phyloP scores from a whole-genome alignment of 1,140 invertebrate genomes.

The Potamilus streckersoni region DNA sequence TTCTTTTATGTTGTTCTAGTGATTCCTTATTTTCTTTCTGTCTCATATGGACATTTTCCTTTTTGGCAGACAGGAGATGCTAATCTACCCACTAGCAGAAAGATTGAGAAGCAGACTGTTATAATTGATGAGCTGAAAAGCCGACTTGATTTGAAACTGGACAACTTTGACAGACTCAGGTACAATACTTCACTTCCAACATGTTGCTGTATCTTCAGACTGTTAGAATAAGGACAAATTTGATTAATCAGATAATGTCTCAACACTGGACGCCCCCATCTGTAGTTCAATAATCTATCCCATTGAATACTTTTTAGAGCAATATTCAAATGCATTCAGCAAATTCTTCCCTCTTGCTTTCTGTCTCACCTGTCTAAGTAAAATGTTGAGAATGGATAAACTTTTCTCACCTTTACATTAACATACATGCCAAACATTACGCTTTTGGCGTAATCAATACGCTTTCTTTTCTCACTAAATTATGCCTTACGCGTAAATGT shows the following conservation, averaged over 20 bases:
- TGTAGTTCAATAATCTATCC: not conserved
- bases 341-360: not conserved
- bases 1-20: no score
- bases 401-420: no score
- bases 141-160: constrained; percentile 81
- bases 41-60: constrained; percentile 11
- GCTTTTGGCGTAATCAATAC: no score
- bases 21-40: not conserved
- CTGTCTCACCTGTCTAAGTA: no score
- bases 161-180: constrained; percentile 76
- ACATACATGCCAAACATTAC: no score
- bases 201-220: not conserved
- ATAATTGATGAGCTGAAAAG: constrained; percentile 85
- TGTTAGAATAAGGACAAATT: not conserved
- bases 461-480: no score
- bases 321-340: not conserved
- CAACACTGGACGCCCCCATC: not conserved
- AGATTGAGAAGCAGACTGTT: constrained; percentile 88
- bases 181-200: constrained; percentile 14
- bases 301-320: not conserved
- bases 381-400: no score
- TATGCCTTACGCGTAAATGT: no score
- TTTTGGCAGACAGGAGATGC: constrained; percentile 77
- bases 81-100: constrained; percentile 83
- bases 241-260: not conserved